Evolutionary conservation across 2,888 invertebrate genomes (phyloP), one percentile per base, ranked within the genome.

Genomic region (Andrena dorsata): DNA sequence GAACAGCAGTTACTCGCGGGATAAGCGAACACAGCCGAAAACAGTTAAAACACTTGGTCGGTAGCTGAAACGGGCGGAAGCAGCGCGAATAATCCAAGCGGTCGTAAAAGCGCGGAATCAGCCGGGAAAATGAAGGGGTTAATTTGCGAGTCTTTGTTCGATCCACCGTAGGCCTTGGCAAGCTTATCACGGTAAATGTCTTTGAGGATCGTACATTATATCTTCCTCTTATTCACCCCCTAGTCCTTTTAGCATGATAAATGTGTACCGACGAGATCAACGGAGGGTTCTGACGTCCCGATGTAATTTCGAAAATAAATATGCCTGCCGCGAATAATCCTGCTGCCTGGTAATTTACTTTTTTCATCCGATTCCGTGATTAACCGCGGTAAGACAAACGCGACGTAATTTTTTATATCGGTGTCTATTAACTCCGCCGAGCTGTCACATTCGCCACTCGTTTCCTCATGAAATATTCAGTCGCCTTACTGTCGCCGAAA

Each of bases 151-250:
- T 73, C 63, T 80, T 77, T 64, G 76, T 79, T 66, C 72, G 56
- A 81, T 61, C 32, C 75, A 30, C 51, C 4, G 6, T 6, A 58
- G n/a, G 16, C 53, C 47, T 63, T 41, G 35, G 13, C 23, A 65
- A 74, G 61, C 79, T 87, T 85, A 81, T 85, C 81, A 79, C 73
- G 65, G 76, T 85, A 85, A 86, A 87, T 83, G 85, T 79, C 81
- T 84, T 76, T 64, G 74, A 20, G 51, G 80, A 63, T 61, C 69
- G 49, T 75, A 51, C 60, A 23, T 65, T 56, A 56, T 56, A 32
- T 65, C 69, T 30, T 23, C 61, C 64, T 16, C 51, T 66, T 58
- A 26, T 26, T 70, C 32, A 23, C 61, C 30, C 63, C 26, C 28
- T 61, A 49, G 35, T 63, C 58, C 61, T 56, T 71, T 66, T 63